Base-by-base conservation (phyloP, 2,113 vertebrate genomes). In the Eonycteris spelaea region DNA sequence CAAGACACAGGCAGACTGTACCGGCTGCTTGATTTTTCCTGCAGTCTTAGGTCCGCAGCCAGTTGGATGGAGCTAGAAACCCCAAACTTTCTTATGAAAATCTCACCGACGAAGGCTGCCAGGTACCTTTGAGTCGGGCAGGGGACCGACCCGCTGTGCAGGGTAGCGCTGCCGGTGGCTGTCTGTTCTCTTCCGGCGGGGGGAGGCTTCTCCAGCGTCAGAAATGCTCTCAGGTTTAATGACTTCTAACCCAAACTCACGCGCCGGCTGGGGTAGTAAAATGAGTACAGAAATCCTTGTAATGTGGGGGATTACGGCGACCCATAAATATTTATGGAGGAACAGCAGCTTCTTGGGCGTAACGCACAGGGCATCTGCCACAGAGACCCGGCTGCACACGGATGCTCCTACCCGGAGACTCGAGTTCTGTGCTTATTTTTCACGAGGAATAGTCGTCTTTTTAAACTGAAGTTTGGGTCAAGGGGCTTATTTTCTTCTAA, bases 321-420 rank as follows among this genome's bases (percentile, higher is more conserved):
- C 67, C 86, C 57, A 55, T 83, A 80, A 71, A 82, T 95, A 86
- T 96, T 96, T 65, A 94, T 40, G 90, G 83, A 12, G 83, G 43
- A 24, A 16, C 67, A 51, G 68, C 90, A 26, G 73, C 91, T 87
- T 84, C 86, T 30, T 35, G 26, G n/a, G 53, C 3, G 0, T 6
- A 6, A 57, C 2, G 28, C 86, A 30, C 38, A 35, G 59, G 82
- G 59, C 94, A 51, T 57, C 95, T 88, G 94, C 89, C 22, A 4
- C 57, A 0, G 0, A 51, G 51, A 51, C 88, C 5, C 11, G 45
- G 38, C 26, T 1, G 14, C 70, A 87, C 86, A 5, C 55, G 45
- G 45, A 10, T 4, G 2, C 26, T 70, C 10, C 73, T 6, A 18
- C 15, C 70, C 0, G 0, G 7, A 51, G 28, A 53, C 74, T 33